Percentiles rank a stretch among this genome's conserved stretches.
Evolutionary conservation across 2,888 invertebrate genomes (phyloP).

Genomic region (Caenorhabditis parvicauda): DNA sequence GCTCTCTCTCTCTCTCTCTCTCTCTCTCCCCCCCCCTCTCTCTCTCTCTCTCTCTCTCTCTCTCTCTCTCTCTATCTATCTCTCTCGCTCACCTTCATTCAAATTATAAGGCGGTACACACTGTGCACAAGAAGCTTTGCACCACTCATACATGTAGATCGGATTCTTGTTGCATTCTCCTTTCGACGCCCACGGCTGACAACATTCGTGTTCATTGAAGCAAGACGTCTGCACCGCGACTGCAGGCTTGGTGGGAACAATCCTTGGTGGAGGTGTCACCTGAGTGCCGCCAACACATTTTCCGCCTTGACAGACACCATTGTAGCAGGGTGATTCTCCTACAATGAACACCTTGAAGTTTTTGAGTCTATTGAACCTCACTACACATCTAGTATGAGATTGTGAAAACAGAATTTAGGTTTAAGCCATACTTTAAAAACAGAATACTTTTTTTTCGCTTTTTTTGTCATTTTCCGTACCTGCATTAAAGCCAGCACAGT

Average conservation of each 20-base stretch:
- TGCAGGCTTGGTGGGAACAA: constrained; percentile 22
- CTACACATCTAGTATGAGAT: neutral
- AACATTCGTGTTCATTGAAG: constrained; percentile 57
- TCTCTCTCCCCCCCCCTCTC: neutral
- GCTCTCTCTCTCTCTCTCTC: no score
- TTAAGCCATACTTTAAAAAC: no score
- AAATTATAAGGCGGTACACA: constrained; percentile 40
- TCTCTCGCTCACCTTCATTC: constrained; percentile 17
- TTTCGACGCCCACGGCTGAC: constrained; percentile 41
- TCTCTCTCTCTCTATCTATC: no score
- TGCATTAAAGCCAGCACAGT: constrained; percentile 40
- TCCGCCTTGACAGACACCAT: constrained; percentile 47
- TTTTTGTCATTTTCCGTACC: no score
- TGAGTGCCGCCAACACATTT: constrained; percentile 34
- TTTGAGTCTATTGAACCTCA: constrained; percentile 2
- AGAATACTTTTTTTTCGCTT: no score
- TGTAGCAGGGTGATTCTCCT: constrained; percentile 49
- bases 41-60: neutral
- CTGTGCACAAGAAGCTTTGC: constrained; percentile 49
- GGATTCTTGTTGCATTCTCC: constrained; percentile 51
- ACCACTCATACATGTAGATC: constrained; percentile 40
- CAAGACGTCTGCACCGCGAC: constrained; percentile 33
- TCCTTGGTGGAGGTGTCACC: constrained; percentile 18
- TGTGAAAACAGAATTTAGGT: no score
- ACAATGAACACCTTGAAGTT: constrained; percentile 1